Conservation (phyloP, 1,140 invertebrate species). For the Theocolax elegans region DNA sequence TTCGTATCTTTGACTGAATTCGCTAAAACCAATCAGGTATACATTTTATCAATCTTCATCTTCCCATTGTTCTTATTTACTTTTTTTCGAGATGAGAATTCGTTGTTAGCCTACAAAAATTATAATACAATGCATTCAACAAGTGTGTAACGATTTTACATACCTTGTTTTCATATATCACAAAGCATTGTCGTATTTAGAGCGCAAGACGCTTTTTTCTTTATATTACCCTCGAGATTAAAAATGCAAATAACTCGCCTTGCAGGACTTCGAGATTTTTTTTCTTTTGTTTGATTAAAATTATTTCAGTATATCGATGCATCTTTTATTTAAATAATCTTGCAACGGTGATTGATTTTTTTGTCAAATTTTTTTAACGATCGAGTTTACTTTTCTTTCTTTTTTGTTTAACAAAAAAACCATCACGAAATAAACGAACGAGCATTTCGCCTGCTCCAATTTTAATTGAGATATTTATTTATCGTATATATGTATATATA, state of each 20-base stretch:
- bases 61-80: no score
- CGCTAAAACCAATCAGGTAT: not conserved
- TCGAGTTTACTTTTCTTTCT: no score
- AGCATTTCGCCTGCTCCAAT: conserved; percentile 12
- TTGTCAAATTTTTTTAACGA: not conserved
- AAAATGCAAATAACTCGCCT: conserved; percentile 34
- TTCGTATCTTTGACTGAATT: not conserved
- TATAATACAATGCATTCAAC: conserved; percentile 35
- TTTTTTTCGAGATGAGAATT: conserved; percentile 23
- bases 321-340: conserved; percentile 15
- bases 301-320: not conserved
- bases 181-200: conserved; percentile 35
- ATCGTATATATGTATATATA: conserved; percentile 13
- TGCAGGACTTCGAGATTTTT: not conserved
- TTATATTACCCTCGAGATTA: conserved; percentile 27
- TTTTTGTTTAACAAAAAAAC: conserved; percentile 14
- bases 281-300: not conserved
- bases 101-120: conserved; percentile 28
- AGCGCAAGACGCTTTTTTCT: conserved; percentile 17
- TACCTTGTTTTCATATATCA: conserved; percentile 38
- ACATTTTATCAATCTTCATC: conserved; percentile 20
- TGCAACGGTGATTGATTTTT: not conserved
- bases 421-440: conserved; percentile 1
- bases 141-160: conserved; percentile 10
- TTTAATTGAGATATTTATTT: not conserved